Evolutionary conservation across 2,888 invertebrate genomes (phyloP).

Genomic region (Ophion ventricosus): DNA sequence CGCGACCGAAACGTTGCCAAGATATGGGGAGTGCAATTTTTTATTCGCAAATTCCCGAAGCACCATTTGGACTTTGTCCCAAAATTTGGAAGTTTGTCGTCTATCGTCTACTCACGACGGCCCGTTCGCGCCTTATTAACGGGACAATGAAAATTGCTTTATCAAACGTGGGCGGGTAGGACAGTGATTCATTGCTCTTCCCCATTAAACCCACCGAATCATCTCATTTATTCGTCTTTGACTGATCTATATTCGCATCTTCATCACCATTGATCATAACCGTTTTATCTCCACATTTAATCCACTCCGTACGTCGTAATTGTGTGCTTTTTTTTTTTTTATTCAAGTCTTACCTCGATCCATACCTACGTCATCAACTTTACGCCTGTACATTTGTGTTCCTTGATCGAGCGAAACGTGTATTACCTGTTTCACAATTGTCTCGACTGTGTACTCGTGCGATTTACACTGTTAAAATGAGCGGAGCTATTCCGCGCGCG

Average conservation of each 20-base stretch:
- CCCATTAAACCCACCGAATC: not conserved
- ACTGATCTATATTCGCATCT: not conserved
- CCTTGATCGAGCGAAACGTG: not conserved
- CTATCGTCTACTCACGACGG: conserved; percentile 15
- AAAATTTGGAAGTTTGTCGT: conserved; percentile 46
- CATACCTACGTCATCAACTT: not conserved
- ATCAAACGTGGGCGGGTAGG: conserved; percentile 23
- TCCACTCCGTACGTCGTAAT: conserved; percentile 27
- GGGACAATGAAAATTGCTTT: not conserved
- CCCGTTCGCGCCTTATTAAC: conserved; percentile 28
- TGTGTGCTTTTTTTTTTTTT: too few relatives aligned
- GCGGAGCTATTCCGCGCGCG: too few relatives aligned
- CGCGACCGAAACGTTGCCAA: not conserved
- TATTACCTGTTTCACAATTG: conserved; percentile 4
- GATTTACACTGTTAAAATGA: conserved; percentile 36
- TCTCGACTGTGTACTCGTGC: conserved; percentile 28
- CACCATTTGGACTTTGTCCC: conserved; percentile 55
- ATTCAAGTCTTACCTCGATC: too few relatives aligned
- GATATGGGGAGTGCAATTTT: not conserved
- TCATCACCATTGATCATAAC: conserved; percentile 28
- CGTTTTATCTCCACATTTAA: conserved; percentile 39
- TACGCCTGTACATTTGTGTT: conserved; percentile 1
- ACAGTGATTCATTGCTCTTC: conserved; percentile 38
- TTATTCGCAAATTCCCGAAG: conserved; percentile 5
- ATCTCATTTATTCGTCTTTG: conserved; percentile 35